A percentile compares a stretch with the other conserved stretches of the same genome.
Conservation (phyloP, 2,113 vertebrate species). For the Oreochromis aureus region DNA sequence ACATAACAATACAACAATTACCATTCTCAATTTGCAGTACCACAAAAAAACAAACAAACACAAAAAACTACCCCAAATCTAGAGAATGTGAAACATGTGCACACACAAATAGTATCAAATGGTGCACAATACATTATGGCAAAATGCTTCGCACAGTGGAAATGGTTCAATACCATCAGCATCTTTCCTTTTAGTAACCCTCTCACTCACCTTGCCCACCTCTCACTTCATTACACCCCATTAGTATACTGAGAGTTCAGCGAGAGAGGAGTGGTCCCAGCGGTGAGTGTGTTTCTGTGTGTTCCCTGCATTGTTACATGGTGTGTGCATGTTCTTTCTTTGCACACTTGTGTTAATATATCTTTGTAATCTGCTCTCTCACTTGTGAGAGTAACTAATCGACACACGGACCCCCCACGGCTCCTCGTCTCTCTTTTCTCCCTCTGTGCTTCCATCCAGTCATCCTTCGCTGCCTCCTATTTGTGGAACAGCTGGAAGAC, state of each 20-base stretch:
- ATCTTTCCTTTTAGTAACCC: not conserved
- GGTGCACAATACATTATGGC: not conserved
- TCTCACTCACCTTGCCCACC: not conserved
- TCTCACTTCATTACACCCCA: not conserved
- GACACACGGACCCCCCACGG: slow-evolving; percentile 47
- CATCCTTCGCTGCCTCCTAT: slow-evolving; percentile 17
- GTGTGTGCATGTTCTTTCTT: not conserved
- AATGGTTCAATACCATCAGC: slow-evolving; percentile 26
- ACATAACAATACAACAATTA: not conserved
- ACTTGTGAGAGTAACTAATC: slow-evolving; percentile 16
- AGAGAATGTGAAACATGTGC: not conserved
- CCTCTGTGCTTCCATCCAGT: not conserved
- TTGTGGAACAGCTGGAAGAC: slow-evolving; percentile 50
- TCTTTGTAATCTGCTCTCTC: slow-evolving; percentile 28
- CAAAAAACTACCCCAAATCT: not conserved
- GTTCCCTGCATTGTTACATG: not conserved
- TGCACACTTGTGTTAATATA: not conserved
- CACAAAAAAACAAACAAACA: not conserved
- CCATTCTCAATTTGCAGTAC: not conserved
- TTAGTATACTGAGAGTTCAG: not conserved
- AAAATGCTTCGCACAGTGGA: not conserved
- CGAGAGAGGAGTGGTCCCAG: not conserved
- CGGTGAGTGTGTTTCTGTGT: not conserved
- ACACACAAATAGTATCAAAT: not conserved
- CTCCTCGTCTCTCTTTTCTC: not conserved